Percentiles rank a stretch among this genome's conserved stretches.
phyloP scores from a whole-genome alignment of 2,113 vertebrate species.

The Rhinolophus sinicus region DNA sequence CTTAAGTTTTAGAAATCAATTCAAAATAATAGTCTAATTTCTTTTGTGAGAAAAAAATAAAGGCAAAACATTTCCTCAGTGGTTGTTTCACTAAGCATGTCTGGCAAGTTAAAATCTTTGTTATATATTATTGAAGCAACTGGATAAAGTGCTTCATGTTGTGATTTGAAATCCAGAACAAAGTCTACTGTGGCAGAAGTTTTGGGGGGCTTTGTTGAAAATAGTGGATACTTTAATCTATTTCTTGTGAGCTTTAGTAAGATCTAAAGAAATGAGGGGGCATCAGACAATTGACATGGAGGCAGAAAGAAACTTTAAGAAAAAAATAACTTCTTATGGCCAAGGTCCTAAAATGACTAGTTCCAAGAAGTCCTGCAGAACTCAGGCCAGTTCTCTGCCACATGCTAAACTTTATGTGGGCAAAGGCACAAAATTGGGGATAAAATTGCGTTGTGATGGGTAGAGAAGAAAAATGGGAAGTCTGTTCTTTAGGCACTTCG shows the following conservation, averaged over 20 bases:
- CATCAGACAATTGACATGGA: neutral
- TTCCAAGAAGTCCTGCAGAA: neutral
- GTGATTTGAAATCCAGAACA: neutral
- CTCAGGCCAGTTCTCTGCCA: neutral
- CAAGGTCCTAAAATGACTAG: neutral
- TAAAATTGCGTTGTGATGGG: neutral
- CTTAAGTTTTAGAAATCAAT: neutral
- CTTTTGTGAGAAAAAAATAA: slow-evolving; percentile 16
- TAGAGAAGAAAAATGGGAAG: neutral
- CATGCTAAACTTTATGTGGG: neutral
- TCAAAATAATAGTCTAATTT: neutral
- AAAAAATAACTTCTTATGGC: neutral
- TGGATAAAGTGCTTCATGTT: neutral
- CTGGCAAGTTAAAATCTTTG: neutral
- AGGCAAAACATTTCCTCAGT: neutral
- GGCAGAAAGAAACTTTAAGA: neutral
- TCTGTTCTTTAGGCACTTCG: neutral
- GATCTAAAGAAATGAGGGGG: neutral
- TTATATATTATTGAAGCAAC: neutral
- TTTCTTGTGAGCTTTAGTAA: neutral
- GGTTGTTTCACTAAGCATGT: neutral
- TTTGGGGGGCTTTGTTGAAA: neutral
- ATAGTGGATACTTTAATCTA: neutral
- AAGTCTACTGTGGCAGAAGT: neutral
- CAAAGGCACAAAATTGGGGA: neutral